Evolutionary conservation across 2,797 vertebrate genomes (phyloP), one percentile per base, ranked within the genome.

Genomic region (Buphagus erythrorhynchus): DNA sequence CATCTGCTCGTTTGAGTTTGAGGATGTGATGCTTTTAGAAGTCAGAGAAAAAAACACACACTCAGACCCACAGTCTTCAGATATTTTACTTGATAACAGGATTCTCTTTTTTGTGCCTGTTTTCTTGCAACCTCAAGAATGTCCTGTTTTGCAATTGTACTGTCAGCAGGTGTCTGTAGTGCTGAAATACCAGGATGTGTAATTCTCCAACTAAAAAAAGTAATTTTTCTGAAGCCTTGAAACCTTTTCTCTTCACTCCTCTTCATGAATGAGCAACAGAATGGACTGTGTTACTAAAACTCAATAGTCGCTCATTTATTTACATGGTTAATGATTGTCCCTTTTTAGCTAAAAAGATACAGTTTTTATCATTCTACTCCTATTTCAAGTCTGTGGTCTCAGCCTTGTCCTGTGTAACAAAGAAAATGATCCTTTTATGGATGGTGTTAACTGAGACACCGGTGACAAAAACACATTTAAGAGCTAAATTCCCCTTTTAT

Each of bases 401-500:
- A 81, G 25, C 36, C 46, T 86, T 76, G 67, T 69, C 48, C 46
- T 49, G 17, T n/a, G 29, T 24, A 86, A 84, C 38, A 81, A 90
- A 84, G 77, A 88, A 95, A 86, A 25, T 2, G 5, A 10, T 71
- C 29, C 40, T 86, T 92, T 92, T 87, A 46, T 29, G n/a, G 21
- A 11, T 54, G 21, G 59, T 45, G 71, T 95, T 95, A 96, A 84
- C 55, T 0, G 19, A 95, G 83, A 62, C 74, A 81, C 71, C 42
- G 62, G 45, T 57, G 36, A 82, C 51, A 1, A 18, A 90, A 88
- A 62, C 67, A 25, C 55, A 84, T 74, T 81, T 90, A 88, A 93
- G 62, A 92, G 52, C 62, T 88, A 81, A 94, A 91, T 93, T 95
- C 49, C 43, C n/a, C 36, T 94, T 93, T 96, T 88, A 88, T 93